phyloP scores from a whole-genome alignment of 2,888 invertebrate genomes.

The Caenorhabditis imperialis region DNA sequence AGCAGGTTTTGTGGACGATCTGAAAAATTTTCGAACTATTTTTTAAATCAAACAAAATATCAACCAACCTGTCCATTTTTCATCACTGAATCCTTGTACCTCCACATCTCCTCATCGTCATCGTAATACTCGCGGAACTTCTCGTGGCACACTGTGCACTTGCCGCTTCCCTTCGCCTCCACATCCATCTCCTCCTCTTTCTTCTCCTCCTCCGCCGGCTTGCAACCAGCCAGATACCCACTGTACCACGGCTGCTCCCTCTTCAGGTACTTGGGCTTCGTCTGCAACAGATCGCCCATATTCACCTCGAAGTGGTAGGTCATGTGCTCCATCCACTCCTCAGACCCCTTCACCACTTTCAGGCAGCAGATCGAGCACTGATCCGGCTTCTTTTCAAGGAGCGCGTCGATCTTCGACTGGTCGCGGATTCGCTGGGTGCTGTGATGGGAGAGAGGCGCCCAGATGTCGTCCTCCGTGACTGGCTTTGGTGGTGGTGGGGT shows the following conservation, averaged over 20 bases:
- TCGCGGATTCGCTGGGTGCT: not conserved
- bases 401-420: not conserved
- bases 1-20: no score
- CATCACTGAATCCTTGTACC: not conserved
- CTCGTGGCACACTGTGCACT: not conserved
- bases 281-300: no score
- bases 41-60: no score
- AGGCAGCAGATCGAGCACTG: not conserved
- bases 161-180: not conserved
- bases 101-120: not conserved
- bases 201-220: not conserved
- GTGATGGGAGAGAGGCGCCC: not conserved
- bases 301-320: not conserved
- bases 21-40: no score
- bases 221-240: not conserved
- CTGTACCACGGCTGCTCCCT: conserved; percentile 1
- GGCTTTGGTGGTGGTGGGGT: no score
- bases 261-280: no score
- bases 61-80: not conserved
- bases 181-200: not conserved
- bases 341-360: not conserved
- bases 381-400: not conserved
- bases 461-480: not conserved
- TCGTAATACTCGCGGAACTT: not conserved
- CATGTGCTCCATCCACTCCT: not conserved